Percentiles rank a stretch among this genome's conserved stretches.
Conservation (phyloP, 1,140 invertebrate genomes). For the Ylistrum balloti region DNA sequence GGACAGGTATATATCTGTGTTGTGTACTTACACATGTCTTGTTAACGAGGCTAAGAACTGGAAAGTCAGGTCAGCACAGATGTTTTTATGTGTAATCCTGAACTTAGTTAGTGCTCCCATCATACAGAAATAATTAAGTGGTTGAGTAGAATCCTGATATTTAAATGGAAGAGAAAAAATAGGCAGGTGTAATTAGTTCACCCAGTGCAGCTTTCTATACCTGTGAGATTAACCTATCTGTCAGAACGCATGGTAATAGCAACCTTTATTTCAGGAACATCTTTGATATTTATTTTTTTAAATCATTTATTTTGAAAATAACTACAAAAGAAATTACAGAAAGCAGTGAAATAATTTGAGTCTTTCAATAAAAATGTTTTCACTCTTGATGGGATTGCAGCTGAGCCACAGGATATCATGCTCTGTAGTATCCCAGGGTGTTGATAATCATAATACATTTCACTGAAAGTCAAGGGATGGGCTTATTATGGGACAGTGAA, state of each 20-base stretch:
- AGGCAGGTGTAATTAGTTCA: background rate
- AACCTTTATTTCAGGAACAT: too few species aligned
- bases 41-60: background rate
- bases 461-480: too few species aligned
- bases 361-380: too few species aligned
- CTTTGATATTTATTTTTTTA: too few species aligned
- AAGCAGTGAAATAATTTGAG: too few species aligned
- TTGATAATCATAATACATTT: too few species aligned
- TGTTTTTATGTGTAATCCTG: conserved; percentile 15
- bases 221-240: background rate
- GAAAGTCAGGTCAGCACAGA: background rate
- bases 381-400: too few species aligned
- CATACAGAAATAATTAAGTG: background rate
- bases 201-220: background rate
- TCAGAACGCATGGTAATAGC: background rate
- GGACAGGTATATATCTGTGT: background rate
- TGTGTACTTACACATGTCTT: background rate
- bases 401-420: too few species aligned
- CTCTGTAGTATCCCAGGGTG: too few species aligned
- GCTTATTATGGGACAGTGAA: too few species aligned
- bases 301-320: too few species aligned
- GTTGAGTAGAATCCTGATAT: background rate
- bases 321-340: too few species aligned
- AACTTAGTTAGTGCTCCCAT: background rate
- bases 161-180: background rate